phyloP scores from a whole-genome alignment of 2,113 vertebrate genomes.

The Varanus komodoensis region DNA sequence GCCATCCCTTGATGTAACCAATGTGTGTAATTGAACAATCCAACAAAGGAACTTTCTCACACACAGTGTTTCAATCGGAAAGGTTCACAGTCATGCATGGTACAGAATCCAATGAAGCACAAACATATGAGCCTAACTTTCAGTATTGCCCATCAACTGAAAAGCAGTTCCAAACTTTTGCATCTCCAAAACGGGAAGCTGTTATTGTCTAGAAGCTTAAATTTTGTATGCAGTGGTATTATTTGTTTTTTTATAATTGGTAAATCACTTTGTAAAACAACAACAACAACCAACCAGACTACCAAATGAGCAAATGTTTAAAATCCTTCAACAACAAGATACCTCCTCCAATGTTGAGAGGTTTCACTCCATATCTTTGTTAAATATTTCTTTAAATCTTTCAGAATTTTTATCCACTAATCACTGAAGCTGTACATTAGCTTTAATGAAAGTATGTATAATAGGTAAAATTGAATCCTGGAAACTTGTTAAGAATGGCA shows the following conservation, averaged over 20 bases:
- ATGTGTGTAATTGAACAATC: background rate
- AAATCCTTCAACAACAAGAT: background rate
- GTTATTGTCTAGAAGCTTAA: background rate
- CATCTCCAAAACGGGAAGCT: no score
- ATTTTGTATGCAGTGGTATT: background rate
- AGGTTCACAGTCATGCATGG: background rate
- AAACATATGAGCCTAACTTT: background rate
- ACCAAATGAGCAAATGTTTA: background rate
- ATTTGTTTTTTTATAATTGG: background rate
- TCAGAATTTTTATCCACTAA: background rate
- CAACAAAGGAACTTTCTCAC: background rate
- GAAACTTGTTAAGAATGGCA: background rate
- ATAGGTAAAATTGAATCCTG: background rate
- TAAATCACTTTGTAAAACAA: background rate
- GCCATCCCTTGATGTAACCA: background rate
- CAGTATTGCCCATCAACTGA: background rate
- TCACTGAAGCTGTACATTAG: background rate
- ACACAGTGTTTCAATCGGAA: background rate
- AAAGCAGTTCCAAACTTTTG: background rate
- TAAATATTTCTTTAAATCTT: background rate
- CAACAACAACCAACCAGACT: no score
- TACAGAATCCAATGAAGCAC: background rate
- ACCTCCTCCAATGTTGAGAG: background rate
- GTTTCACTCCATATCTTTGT: background rate
- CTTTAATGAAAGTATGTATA: conserved; percentile 5